Evolutionary conservation across 2,797 vertebrate genomes (phyloP).

Genomic region (Pseudochirops corinnae): DNA sequence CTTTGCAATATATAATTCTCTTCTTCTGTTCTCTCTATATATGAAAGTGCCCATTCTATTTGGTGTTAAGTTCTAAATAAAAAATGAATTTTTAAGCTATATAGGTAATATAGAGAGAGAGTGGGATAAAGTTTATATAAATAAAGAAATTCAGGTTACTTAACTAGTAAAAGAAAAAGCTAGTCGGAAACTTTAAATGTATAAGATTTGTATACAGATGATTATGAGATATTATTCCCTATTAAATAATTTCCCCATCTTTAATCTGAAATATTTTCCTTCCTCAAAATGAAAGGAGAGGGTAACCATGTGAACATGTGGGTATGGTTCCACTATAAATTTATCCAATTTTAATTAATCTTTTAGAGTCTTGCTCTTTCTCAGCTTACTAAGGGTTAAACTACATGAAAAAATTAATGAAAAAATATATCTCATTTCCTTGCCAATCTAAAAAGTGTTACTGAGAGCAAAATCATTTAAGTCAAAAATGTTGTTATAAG

Average conservation of each 20-base stretch:
- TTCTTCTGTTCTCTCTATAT: neutral
- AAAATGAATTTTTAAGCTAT: neutral
- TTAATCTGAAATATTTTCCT: slow-evolving; percentile 21
- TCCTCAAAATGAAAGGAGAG: neutral
- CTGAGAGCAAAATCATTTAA: neutral
- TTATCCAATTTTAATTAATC: neutral
- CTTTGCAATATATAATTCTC: neutral
- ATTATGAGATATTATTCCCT: neutral
- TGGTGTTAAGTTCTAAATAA: neutral
- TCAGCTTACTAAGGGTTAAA: neutral
- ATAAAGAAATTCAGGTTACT: neutral
- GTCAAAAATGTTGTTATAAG: neutral
- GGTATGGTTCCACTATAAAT: neutral
- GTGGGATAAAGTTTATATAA: neutral
- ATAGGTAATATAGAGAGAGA: neutral
- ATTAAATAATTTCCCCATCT: neutral
- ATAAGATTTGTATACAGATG: neutral
- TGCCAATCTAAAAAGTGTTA: neutral
- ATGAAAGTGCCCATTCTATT: neutral
- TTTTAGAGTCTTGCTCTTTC: neutral
- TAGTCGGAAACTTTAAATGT: slow-evolving; percentile 3
- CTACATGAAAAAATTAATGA: neutral
- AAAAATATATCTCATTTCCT: neutral
- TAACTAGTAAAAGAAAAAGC: neutral
- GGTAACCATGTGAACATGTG: neutral